A percentile compares a stretch with the other conserved stretches of the same genome.
Conservation (phyloP, 2,797 vertebrate genomes). For the Cottoperca gobio region DNA sequence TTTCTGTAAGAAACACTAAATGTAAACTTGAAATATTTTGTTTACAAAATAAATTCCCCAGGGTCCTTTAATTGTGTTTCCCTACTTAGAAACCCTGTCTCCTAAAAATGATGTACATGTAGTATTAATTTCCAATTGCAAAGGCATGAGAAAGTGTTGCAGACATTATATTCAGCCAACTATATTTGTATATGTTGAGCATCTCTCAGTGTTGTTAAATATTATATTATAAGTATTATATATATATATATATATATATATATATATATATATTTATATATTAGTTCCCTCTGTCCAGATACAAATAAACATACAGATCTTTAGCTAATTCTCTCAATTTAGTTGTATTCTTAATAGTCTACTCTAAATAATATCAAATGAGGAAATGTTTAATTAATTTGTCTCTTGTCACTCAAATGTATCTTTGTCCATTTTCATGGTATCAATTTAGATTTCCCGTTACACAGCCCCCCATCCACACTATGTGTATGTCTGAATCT, state of each 20-base stretch:
- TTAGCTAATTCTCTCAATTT: too few relatives aligned
- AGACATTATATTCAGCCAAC: not conserved
- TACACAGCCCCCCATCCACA: constrained; percentile 7
- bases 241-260: too few relatives aligned
- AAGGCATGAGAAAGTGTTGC: not conserved
- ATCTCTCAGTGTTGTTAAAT: not conserved
- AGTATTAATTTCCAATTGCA: not conserved
- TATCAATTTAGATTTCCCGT: constrained; percentile 33
- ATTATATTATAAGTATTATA: not conserved
- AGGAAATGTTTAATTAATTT: constrained; percentile 56
- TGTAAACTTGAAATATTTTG: not conserved
- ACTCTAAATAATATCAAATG: constrained; percentile 57
- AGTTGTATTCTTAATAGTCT: too few relatives aligned
- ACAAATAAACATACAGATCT: not conserved
- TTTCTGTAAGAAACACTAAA: not conserved
- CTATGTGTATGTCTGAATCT: constrained; percentile 30
- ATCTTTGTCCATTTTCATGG: constrained; percentile 32
- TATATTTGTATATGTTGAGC: not conserved
- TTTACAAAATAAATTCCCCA: not conserved
- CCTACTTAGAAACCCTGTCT: not conserved
- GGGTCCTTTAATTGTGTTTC: not conserved
- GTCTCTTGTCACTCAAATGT: constrained; percentile 37
- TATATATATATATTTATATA: too few relatives aligned
- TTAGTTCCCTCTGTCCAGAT: not conserved
- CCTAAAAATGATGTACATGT: not conserved